Evolutionary conservation across 1,140 invertebrate species (phyloP).

Genomic region (Agrilus planipennis): DNA sequence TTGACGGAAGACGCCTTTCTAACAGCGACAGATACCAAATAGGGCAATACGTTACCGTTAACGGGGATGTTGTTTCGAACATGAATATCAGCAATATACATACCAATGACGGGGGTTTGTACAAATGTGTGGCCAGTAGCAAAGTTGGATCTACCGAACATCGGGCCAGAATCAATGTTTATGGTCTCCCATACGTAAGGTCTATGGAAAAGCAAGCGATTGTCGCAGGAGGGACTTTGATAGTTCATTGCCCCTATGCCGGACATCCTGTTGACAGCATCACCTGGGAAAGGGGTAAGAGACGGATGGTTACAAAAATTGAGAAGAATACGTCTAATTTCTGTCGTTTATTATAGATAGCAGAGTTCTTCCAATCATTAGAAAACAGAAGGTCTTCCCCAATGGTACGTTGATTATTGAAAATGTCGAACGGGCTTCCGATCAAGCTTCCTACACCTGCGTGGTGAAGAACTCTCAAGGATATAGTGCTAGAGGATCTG

Average conservation of each 20-base stretch:
- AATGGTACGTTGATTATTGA: slow-evolving; percentile 90
- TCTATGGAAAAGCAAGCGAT: slow-evolving; percentile 91
- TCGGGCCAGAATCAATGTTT: slow-evolving; percentile 79
- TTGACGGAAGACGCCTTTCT: slow-evolving; percentile 75
- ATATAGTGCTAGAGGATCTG: slow-evolving; percentile 69
- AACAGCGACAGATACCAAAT: slow-evolving; percentile 71
- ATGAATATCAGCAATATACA: slow-evolving; percentile 86
- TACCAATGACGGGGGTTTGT: slow-evolving; percentile 87
- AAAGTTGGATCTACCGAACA: slow-evolving; percentile 83
- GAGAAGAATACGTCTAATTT: slow-evolving; percentile 1
- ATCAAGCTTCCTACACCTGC: slow-evolving; percentile 91
- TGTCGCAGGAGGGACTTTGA: slow-evolving; percentile 79
- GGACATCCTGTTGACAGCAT: slow-evolving; percentile 90
- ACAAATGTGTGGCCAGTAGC: slow-evolving; percentile 83
- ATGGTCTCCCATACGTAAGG: slow-evolving; percentile 79
- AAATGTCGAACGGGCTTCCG: slow-evolving; percentile 81
- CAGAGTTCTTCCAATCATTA: slow-evolving; percentile 78
- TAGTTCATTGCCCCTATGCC: slow-evolving; percentile 85
- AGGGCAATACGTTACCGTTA: slow-evolving; percentile 76
- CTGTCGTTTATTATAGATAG: slow-evolving; percentile 37
- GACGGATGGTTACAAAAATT: background rate
- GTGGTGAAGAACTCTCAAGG: slow-evolving; percentile 83
- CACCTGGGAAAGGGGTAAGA: slow-evolving; percentile 78
- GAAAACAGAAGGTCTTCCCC: slow-evolving; percentile 87
- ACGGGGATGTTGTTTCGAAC: slow-evolving; percentile 87